Conservation (phyloP, 2,888 invertebrate species). For the Torymus aiolomorphi region DNA sequence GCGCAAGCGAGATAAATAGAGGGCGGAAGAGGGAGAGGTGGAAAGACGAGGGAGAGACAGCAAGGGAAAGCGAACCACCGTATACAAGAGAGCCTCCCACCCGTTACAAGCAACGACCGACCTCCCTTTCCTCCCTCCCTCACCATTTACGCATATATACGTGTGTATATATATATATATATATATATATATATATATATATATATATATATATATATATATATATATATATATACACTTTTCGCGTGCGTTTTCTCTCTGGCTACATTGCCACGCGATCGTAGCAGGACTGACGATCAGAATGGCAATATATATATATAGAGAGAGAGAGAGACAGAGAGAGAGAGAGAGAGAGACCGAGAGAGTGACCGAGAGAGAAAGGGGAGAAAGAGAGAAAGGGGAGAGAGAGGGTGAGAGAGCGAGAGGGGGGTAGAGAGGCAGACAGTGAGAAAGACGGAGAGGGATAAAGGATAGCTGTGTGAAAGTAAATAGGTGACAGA, state of each 20-base stretch:
- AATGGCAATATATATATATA: neutral
- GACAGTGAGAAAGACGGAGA: slow-evolving; percentile 52
- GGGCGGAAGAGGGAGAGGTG: neutral
- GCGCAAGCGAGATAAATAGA: slow-evolving; percentile 17
- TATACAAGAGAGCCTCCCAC: no score
- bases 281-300: neutral
- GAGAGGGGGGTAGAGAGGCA: no score
- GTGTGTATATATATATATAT: no score
- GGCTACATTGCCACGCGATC: slow-evolving; percentile 25
- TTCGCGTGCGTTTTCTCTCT: neutral
- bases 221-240: slow-evolving; percentile 2
- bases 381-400: no score
- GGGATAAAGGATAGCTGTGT: slow-evolving; percentile 2
- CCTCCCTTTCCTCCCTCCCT: neutral
- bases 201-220: no score
- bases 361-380: no score
- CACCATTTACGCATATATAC: slow-evolving; percentile 33
- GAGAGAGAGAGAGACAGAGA: no score
- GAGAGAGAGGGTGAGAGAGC: no score
- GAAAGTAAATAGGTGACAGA: neutral
- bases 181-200: no score
- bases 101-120: no score
- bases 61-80: slow-evolving; percentile 13
- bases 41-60: neutral
- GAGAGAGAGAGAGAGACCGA: no score